Evolutionary conservation across 2,888 invertebrate genomes (phyloP).

Genomic region (Apamea anceps): DNA sequence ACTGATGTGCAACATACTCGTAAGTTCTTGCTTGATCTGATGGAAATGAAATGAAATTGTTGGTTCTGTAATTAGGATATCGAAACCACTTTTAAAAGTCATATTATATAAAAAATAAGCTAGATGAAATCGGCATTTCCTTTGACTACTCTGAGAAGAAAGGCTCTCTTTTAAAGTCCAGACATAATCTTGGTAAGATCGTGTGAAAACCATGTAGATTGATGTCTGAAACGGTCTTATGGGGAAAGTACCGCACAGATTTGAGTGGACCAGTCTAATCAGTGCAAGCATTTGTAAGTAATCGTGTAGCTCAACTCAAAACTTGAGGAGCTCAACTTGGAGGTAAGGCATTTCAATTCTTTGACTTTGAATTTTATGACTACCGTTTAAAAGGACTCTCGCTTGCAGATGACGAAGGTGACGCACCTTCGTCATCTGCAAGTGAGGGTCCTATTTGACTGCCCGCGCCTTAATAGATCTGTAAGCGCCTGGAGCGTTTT

Average conservation of each 20-base stretch:
- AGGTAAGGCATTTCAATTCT: background rate
- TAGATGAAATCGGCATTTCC: no score
- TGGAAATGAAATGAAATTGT: background rate
- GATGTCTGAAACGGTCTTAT: no score
- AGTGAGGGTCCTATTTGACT: background rate
- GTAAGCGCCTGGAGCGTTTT: background rate
- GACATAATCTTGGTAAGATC: no score
- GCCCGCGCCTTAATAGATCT: background rate
- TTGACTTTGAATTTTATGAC: background rate
- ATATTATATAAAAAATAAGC: background rate
- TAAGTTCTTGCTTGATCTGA: background rate
- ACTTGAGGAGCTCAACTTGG: background rate
- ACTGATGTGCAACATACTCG: background rate
- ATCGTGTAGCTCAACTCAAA: background rate
- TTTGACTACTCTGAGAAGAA: no score
- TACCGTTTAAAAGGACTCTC: background rate
- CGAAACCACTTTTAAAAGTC: no score
- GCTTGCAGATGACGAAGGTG: background rate
- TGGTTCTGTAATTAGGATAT: no score
- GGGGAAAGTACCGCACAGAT: no score
- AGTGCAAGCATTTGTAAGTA: no score
- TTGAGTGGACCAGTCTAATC: no score
- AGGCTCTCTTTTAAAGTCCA: no score
- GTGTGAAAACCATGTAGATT: no score
- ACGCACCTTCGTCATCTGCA: no score